Conservation (phyloP, 2,797 vertebrate genomes). For the Ctenosaura bakeri region DNA sequence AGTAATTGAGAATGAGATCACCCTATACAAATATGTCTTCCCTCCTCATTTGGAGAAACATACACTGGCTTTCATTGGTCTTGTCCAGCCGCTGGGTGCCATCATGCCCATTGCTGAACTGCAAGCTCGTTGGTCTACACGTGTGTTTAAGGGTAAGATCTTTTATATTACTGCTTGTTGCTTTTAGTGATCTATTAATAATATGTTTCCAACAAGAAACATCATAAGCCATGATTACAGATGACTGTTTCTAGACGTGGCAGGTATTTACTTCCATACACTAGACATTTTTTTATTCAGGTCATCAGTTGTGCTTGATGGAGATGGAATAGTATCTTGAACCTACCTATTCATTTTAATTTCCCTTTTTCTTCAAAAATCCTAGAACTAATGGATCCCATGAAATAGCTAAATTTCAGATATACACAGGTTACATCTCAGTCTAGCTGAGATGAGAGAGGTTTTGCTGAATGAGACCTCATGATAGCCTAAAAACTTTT, state of each 20-base stretch:
- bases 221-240: not conserved
- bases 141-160: constrained; percentile 85
- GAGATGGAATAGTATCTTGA: not conserved
- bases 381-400: not conserved
- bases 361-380: not conserved
- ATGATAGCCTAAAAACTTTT: not conserved
- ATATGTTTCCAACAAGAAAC: not conserved
- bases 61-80: constrained; percentile 85
- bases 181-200: not conserved
- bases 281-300: not conserved
- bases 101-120: constrained; percentile 87
- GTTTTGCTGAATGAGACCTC: not conserved
- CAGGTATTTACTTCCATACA: not conserved
- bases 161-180: not conserved
- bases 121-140: constrained; percentile 86
- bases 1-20: constrained; percentile 79
- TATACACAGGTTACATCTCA: not conserved
- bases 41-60: constrained; percentile 81
- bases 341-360: not conserved
- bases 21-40: constrained; percentile 86
- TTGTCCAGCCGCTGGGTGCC: constrained; percentile 82
- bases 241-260: not conserved
- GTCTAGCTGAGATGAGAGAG: not conserved
- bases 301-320: not conserved
- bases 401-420: not conserved